Base-by-base conservation (phyloP, 2,888 invertebrate genomes). In the Pachymerium ferrugineum region DNA sequence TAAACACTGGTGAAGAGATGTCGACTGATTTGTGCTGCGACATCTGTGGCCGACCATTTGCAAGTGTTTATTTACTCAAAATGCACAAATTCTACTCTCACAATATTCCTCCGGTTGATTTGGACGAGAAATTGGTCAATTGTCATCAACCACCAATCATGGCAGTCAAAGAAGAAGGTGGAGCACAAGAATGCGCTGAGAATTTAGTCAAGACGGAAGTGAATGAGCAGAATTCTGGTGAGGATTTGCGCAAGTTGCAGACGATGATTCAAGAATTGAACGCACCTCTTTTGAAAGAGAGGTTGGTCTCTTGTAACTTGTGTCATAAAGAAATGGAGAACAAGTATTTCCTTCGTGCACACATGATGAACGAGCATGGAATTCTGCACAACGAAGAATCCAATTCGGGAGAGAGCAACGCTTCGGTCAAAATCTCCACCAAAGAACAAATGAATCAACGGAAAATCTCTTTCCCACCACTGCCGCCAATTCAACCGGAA, bases 251-350 rank as follows among this genome's bases (percentile, higher is more conserved):
- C 77, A 93, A 94, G 81, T 83, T 94, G 74, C 94, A 94, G 83
- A 92, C 92, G 22, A 96, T 93, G 94, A 92, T 92, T 79, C 88
- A 90, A 79, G 94, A 92, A 83, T 84, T 93, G 79, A 96, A 92
- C 83, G 93, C 75, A 85, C 86, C 76, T 83, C 12, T 62, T 22
- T 84, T 4, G 80, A 85, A 28, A 72, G 76, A 77, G 16, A 74
- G 74, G 47, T 73, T 74, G 31, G 76, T 78, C 31, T 83, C 84
- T 25, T 92, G 92, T 80, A 87, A 86, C 74, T 83, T 90, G 16
- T 93, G 92, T 79, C 88, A 88, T 35, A 87, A 88, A 76, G 90
- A 90, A 77, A 87, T 88, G 80, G 90, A 90, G 77, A 88, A 89
- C 79, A 88, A 89, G 77, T 89, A 89, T 78, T 88, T 88, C 75